Conservation (phyloP, 37 sponge, comb jelly and placozoan genomes). For the Eunapius fragilis region DNA sequence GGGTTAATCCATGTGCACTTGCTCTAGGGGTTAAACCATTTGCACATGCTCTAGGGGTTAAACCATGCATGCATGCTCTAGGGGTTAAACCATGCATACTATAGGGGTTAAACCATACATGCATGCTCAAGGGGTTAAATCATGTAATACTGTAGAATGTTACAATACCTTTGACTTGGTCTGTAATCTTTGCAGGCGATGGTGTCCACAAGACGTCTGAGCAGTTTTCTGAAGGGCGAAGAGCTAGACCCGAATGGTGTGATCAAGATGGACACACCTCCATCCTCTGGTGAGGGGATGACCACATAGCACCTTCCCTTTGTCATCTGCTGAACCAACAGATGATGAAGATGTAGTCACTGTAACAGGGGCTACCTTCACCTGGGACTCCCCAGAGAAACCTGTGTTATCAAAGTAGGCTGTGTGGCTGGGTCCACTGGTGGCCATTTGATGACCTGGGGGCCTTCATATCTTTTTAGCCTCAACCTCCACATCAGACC, state of each 20-base stretch:
- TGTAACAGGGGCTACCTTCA: slow-evolving; percentile 62
- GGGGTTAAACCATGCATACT: too few species aligned
- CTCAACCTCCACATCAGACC: slow-evolving; percentile 83
- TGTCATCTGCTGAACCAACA: not conserved
- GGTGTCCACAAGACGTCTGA: slow-evolving; percentile 87
- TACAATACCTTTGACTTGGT: not conserved
- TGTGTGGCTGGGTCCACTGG: not conserved
- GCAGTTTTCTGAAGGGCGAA: slow-evolving; percentile 67
- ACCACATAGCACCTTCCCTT: too few species aligned
- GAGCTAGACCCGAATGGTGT: slow-evolving; percentile 86
- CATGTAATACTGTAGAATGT: not conserved
- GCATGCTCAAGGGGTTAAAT: too few species aligned
- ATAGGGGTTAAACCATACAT: too few species aligned
- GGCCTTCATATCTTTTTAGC: slow-evolving; percentile 36
- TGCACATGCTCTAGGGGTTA: too few species aligned
- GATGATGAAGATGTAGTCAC: slow-evolving; percentile 51
- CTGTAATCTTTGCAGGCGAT: slow-evolving; percentile 54
- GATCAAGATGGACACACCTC: slow-evolving; percentile 25
- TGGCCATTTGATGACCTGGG: not conserved
- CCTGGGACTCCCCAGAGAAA: slow-evolving; percentile 75
- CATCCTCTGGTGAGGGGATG: slow-evolving; percentile 38
- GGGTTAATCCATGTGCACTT: too few species aligned
- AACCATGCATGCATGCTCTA: too few species aligned
- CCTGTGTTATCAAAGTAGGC: slow-evolving; percentile 56
- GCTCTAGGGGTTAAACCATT: too few species aligned